Conservation (phyloP, 2,797 vertebrate species). For the Neomorphus geoffroyi region DNA sequence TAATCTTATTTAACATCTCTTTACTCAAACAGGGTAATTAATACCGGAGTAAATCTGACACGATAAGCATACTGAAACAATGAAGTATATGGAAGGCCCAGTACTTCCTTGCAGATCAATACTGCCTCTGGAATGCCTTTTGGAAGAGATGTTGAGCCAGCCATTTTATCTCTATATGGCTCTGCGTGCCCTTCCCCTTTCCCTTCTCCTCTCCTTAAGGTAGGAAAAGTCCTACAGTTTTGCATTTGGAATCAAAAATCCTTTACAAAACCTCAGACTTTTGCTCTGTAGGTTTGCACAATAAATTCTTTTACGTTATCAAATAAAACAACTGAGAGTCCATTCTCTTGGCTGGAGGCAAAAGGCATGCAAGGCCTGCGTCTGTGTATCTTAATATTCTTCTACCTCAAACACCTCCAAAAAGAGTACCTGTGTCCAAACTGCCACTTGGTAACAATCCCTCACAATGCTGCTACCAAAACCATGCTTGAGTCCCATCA, state of each 20-base stretch:
- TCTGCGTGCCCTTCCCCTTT: neutral
- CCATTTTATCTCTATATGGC: neutral
- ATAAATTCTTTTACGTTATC: neutral
- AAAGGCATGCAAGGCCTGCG: neutral
- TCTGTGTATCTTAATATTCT: neutral
- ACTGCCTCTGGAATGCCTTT: neutral
- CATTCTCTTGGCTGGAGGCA: neutral
- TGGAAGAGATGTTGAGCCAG: neutral
- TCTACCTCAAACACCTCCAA: neutral
- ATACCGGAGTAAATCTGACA: neutral
- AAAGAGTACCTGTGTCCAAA: neutral
- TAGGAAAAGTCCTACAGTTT: neutral
- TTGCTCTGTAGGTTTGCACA: neutral
- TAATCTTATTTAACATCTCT: neutral
- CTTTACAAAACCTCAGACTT: neutral
- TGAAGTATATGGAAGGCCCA: neutral
- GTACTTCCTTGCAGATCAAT: neutral
- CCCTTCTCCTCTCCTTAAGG: neutral
- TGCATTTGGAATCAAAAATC: neutral
- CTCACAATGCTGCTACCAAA: neutral
- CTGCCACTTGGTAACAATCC: neutral
- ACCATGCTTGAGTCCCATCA: accelerated
- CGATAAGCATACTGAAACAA: accelerated
- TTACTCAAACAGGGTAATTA: neutral
- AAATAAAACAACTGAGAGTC: neutral